These are phyloP conservation scores for Polypedilum vanderplanki DNA, from an alignment of 1,140 invertebrate species.

Conservation along the genomic window DNA sequence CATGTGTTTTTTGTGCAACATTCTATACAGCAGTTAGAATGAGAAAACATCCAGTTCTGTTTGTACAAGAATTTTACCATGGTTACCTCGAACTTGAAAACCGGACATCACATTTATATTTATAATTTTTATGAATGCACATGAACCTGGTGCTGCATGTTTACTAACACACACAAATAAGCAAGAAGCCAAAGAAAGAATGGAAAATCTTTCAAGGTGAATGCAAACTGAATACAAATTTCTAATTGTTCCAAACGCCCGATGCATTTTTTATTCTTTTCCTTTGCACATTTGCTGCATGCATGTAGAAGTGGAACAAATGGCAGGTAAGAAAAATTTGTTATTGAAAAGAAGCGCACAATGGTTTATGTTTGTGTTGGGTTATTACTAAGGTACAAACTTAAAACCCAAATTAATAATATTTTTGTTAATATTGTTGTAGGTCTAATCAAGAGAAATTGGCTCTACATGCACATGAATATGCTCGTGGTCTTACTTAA, in stretches of 20 bases:
- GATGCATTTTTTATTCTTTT: conserved; percentile 6
- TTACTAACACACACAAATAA: not conserved
- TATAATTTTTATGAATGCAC: too few relatives aligned
- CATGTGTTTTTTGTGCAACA: not conserved
- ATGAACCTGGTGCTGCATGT: not conserved
- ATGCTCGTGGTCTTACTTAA: not conserved
- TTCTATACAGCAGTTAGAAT: not conserved
- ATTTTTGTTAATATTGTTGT: not conserved
- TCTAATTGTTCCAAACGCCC: conserved; percentile 11
- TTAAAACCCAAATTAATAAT: not conserved
- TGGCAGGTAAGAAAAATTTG: not conserved
- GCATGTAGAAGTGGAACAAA: not conserved
- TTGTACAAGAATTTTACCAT: conserved; percentile 3
- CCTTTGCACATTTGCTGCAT: not conserved
- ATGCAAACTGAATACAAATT: conserved; percentile 7
- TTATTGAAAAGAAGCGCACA: not conserved
- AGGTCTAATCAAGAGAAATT: not conserved
- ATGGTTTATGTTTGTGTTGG: too few relatives aligned
- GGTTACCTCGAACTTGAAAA: not conserved
- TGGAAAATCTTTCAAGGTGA: conserved; percentile 10
- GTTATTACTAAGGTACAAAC: too few relatives aligned
- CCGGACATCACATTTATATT: not conserved
- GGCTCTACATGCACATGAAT: not conserved
- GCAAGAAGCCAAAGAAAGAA: not conserved
- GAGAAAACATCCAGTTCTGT: not conserved